Base-by-base conservation (phyloP, 2,888 invertebrate genomes). In the Drosophila parthenogenetica region DNA sequence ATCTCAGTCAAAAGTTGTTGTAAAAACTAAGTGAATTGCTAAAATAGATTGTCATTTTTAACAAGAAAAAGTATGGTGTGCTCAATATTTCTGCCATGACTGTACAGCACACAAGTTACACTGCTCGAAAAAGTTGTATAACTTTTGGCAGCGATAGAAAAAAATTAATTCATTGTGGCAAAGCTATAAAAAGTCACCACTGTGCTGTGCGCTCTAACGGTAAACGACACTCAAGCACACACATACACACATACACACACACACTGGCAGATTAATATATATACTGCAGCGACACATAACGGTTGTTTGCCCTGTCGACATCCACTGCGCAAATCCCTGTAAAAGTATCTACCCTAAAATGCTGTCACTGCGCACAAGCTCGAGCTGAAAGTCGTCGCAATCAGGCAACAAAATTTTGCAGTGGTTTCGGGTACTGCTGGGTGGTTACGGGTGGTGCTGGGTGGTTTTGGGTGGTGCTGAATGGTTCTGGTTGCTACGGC, bases 341-440 rank as follows among this genome's bases (percentile, higher is more conserved):
- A 90, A 91, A 91, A 90, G 89, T 91, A 90, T 91, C 90, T 91
- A 91, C 90, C 91, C 89, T 84, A 83, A 90, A 91, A 90, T 87
- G 89, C 91, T 89, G 90, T 84, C 86, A 90, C 81, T 90, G 90
- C 90, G 90, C 90, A 90, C 90, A 88, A 91, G 91, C 90, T 87
- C 85, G 77, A 60, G 19, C 73, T 50, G 76, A 75, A 85, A 79
- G 75, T 77, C 62, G 35, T 29, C 29, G 70, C 75, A 61, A 69
- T 73, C 79, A 68, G 69, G 55, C 49, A 78, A 48, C 55, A 73
- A 61, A 19, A 62, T 67, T 79, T 74, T 69, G 69, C 80, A 66
- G 72, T 35, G 35, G 35, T 35, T 73, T 75, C 58, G 59, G 51
- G 62, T 61, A 55, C 59, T 19, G 51, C 57, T 63, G 57, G 77